Evolutionary conservation across 1,140 invertebrate genomes (phyloP).

Genomic region (Homalodisca vitripennis): DNA sequence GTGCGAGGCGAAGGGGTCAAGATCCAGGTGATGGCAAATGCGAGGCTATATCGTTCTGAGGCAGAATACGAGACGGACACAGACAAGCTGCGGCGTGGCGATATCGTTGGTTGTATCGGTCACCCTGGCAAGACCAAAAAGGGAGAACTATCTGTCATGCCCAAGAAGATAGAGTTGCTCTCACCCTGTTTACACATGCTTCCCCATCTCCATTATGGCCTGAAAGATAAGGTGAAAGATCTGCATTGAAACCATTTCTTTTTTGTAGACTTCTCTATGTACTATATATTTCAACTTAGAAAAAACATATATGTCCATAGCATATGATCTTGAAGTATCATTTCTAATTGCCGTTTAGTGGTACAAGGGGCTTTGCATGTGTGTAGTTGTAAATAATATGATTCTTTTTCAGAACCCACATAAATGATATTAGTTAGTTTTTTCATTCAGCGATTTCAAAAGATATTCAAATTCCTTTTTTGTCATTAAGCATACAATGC

Average conservation of each 20-base stretch:
- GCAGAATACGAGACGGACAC: slow-evolving; percentile 75
- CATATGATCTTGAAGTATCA: not conserved
- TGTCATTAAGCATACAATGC: too few relatives aligned
- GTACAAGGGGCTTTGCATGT: too few relatives aligned
- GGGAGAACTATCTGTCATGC: slow-evolving; percentile 95
- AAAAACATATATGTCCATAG: not conserved
- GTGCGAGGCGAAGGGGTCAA: slow-evolving; percentile 92
- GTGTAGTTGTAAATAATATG: too few relatives aligned
- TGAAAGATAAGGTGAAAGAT: slow-evolving; percentile 82
- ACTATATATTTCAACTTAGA: not conserved
- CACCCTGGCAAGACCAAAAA: slow-evolving; percentile 96
- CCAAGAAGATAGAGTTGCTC: slow-evolving; percentile 79
- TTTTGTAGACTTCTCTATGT: too few relatives aligned
- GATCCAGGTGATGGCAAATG: slow-evolving; percentile 93
- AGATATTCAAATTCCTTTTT: too few relatives aligned
- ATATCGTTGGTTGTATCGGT: slow-evolving; percentile 92
- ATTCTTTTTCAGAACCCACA: too few relatives aligned
- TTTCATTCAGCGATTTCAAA: too few relatives aligned
- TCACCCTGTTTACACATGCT: slow-evolving; percentile 98
- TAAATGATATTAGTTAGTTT: too few relatives aligned
- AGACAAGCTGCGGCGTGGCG: slow-evolving; percentile 86
- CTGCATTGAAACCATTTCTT: not conserved
- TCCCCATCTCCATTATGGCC: slow-evolving; percentile 95
- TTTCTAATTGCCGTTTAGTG: too few relatives aligned
- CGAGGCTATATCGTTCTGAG: slow-evolving; percentile 72